Base-by-base conservation (phyloP, 2,113 vertebrate species). In the Carassius gibelio region DNA sequence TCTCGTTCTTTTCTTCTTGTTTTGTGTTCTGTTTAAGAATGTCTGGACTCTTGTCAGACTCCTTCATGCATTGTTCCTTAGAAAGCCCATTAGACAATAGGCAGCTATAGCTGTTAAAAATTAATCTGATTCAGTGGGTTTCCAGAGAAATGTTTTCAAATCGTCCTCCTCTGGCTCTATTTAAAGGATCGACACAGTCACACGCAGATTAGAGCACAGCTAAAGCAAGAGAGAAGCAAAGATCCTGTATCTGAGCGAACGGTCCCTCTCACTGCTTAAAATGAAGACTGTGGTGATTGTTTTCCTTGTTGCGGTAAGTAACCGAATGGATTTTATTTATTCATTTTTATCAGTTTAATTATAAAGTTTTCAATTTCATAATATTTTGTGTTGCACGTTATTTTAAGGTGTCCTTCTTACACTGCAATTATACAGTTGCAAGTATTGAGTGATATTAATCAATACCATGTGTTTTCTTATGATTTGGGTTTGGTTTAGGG, bases 291-390 rank as follows among this genome's bases (percentile, higher is more conserved):
- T 17, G 23, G 57, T 80, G 59, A 9, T 62, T 26, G 59, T 45
- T 78, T 21, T 61, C 55, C 34, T 78, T 62, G n/a, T 64, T 45
- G 38, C 34, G 26, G 77, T 80, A 45, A 80, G 78, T 80, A 64
- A 64, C 59, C 10, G 3, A 61, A 13, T 13, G 26, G 4, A n/a
- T 23, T 61, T 78, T 36, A 38, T 5, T 21, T 52, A 17, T 57
- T 8, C 14, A 30, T 30, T 30, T 15, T 34, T 57, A 19, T 57
- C 2, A 21, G 17, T 57, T 57, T 5, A n/a, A 36, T 14, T 21
- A 9, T 26, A 26, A 2, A 38, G 68, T 10, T 71, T 71, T 38
- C 34, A 21, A 38, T 71, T 4, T 9, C 1, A 19, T 36, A 0
- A 57, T n/a, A 2, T 7, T 21, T 1, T 61, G 30, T 8, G 19